A percentile compares a stretch with the other conserved stretches of the same genome.
phyloP scores from a whole-genome alignment of 1,140 invertebrate genomes.

The Holcopasites calliopsidis region DNA sequence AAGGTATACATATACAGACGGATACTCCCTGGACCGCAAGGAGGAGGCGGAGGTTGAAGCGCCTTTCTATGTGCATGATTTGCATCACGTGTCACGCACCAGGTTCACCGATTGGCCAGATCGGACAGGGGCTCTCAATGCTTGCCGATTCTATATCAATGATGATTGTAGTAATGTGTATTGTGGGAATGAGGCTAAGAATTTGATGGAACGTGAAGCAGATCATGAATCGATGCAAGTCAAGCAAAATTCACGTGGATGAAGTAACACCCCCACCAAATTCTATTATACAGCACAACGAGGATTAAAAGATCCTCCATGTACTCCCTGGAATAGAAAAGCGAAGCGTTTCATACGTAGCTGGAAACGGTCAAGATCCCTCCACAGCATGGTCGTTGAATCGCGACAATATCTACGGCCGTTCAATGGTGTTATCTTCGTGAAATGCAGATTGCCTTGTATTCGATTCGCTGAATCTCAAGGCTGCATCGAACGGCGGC shows the following conservation, averaged over 20 bases:
- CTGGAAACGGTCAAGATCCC: constrained; percentile 6
- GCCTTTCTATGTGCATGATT: constrained; percentile 57
- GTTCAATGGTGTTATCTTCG: constrained; percentile 62
- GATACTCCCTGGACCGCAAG: constrained; percentile 36
- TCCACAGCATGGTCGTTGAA: constrained; percentile 13
- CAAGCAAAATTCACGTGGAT: too few species aligned
- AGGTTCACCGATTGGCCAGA: constrained; percentile 42
- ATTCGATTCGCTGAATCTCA: constrained; percentile 72
- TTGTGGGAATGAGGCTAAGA: too few species aligned
- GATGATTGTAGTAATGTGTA: too few species aligned
- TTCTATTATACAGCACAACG: too few species aligned
- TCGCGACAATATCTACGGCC: constrained; percentile 29
- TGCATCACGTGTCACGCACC: constrained; percentile 57
- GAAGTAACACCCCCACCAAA: too few species aligned
- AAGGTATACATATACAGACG: constrained; percentile 48
- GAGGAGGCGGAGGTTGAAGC: constrained; percentile 12
- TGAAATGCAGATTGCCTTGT: constrained; percentile 75
- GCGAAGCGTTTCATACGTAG: background rate
- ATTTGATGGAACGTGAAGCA: too few species aligned
- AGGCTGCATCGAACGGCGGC: constrained; percentile 56
- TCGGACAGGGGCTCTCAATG: constrained; percentile 54
- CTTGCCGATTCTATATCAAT: background rate
- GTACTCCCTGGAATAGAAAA: too few species aligned
- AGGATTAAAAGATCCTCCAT: too few species aligned
- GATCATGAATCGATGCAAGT: too few species aligned